A percentile compares a stretch with the other conserved stretches of the same genome.
Conservation (phyloP, 2,888 invertebrate species). For the Zootermopsis nevadensis region DNA sequence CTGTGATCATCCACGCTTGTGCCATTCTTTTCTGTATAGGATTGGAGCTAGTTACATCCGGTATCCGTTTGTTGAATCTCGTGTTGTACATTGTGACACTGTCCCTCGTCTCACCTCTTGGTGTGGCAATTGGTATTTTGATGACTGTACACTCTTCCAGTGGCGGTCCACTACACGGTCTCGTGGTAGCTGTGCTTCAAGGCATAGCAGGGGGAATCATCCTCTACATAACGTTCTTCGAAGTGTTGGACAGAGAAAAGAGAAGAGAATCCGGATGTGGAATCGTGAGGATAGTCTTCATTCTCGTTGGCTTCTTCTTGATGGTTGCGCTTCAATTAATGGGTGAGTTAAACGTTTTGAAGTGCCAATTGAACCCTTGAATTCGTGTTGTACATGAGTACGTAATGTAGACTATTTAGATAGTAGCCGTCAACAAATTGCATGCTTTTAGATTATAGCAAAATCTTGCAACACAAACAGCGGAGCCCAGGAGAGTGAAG, state of each 20-base stretch:
- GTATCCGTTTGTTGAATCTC: slow-evolving; percentile 61
- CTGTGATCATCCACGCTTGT: slow-evolving; percentile 67
- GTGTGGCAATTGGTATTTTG: slow-evolving; percentile 64
- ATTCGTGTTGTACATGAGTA: too few species aligned
- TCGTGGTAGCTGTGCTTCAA: slow-evolving; percentile 63
- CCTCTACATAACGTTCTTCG: slow-evolving; percentile 67
- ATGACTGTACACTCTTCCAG: slow-evolving; percentile 62
- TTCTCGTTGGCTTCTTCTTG: slow-evolving; percentile 48
- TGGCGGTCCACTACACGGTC: slow-evolving; percentile 60
- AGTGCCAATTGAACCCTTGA: too few species aligned
- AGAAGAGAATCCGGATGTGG: slow-evolving; percentile 46
- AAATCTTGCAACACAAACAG: too few species aligned
- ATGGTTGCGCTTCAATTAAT: slow-evolving; percentile 50
- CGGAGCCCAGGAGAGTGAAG: too few species aligned
- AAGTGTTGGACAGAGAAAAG: slow-evolving; percentile 55
- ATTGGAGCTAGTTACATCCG: slow-evolving; percentile 65
- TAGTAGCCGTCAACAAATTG: too few species aligned
- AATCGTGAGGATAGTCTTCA: slow-evolving; percentile 39
- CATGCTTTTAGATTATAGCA: too few species aligned
- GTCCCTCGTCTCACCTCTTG: slow-evolving; percentile 65
- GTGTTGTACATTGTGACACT: slow-evolving; percentile 64
- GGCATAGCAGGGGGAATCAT: slow-evolving; percentile 67
- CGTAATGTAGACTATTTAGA: too few species aligned
- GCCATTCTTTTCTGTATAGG: slow-evolving; percentile 68
- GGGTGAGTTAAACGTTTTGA: slow-evolving; percentile 41